Evolutionary conservation across 2,797 vertebrate species (phyloP).

Genomic region (Myotis pilosus): DNA sequence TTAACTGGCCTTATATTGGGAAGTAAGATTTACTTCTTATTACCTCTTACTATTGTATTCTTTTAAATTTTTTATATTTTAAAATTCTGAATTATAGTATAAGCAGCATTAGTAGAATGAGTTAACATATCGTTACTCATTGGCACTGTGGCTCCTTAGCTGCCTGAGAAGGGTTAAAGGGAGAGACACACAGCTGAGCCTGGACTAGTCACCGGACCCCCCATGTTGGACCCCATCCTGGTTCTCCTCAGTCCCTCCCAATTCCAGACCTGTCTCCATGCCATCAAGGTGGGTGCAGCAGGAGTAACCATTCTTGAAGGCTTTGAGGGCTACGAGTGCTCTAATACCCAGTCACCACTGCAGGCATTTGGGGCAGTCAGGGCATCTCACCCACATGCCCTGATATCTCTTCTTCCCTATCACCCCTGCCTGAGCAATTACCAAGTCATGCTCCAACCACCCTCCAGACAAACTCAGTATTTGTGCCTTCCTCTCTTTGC

Average conservation of each 20-base stretch:
- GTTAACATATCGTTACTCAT: background rate
- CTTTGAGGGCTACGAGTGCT: background rate
- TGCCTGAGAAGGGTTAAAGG: background rate
- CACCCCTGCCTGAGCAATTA: background rate
- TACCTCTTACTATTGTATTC: background rate
- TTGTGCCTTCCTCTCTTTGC: background rate
- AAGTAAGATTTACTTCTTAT: constrained; percentile 4
- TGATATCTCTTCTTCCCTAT: background rate
- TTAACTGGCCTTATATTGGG: background rate
- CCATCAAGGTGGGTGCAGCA: too few species aligned
- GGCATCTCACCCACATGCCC: too few species aligned
- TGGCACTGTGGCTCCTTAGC: background rate
- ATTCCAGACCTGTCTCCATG: background rate
- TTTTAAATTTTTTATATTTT: background rate
- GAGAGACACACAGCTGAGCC: too few species aligned
- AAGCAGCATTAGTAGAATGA: background rate
- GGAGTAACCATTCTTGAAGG: background rate
- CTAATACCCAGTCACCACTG: too few species aligned
- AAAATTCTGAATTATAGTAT: background rate
- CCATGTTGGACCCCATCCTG: background rate
- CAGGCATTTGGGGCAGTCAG: background rate
- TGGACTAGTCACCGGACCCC: rapidly evolving
- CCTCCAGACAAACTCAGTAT: background rate
- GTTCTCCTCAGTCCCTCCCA: rapidly evolving
- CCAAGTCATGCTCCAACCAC: background rate